Base-by-base conservation (phyloP, 2,113 vertebrate genomes). In the Meriones unguiculatus region DNA sequence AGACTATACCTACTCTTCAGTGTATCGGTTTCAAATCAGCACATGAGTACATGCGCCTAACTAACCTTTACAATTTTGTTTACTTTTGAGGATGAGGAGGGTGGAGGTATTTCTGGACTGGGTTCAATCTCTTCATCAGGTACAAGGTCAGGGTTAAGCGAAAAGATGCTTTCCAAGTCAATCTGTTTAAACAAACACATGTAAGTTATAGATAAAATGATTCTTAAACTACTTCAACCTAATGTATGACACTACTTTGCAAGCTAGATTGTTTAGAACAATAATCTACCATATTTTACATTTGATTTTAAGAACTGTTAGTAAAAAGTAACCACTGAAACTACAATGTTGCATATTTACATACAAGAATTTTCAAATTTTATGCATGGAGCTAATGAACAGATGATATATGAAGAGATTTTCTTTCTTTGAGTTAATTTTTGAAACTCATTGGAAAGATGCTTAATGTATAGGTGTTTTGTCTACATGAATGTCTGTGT, bases 101-200 rank as follows among this genome's bases (percentile, higher is more conserved):
- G 99, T 95, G 99, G 99, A 90, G 99, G 98, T 67, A 99, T 98
- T 97, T 99, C 99, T 10, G 99, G 99, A 96, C 98, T 99, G 80
- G 99, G 99, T 70, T 99, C 98, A 91, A 99, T 99, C 97, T 99
- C 99, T 97, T 99, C 99, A 96, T 99, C 99, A 30, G 99, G 99
- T 88, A 98, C 99, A 92, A 99, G 98, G 91, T 99, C 99, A 85
- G 99, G 99, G 97, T 99, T 99, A 98, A 99, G 99, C 90, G 99
- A 98, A 98, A 99, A 99, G 98, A 99, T 98, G 97, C 99, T 99
- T 96, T 99, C 99, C 98, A 99, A 98, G 97, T 99, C 99, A 98
- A 99, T 99, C 99, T 99, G 98, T 97, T 90, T 91, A 96, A 25
- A 97, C 54, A 96, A 96, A 50, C 93, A 89, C 28, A 97, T 46